phyloP scores from a whole-genome alignment of 2,888 invertebrate species.

The Hypomecis punctinalis region DNA sequence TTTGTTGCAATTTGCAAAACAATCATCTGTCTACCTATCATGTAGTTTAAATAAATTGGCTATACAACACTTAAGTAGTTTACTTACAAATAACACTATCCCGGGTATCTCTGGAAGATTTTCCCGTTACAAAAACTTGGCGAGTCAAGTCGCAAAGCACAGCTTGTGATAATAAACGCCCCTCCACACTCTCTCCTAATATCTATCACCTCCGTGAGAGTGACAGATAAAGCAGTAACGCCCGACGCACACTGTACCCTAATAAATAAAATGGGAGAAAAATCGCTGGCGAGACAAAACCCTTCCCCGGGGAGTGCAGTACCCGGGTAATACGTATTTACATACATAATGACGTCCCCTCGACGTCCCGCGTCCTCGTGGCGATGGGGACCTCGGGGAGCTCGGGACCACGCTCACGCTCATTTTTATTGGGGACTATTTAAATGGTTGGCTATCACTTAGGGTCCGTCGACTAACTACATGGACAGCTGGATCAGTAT shows the following conservation, averaged over 20 bases:
- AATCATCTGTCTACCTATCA: too few species aligned
- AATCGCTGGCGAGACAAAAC: slow-evolving; percentile 58
- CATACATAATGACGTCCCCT: slow-evolving; percentile 60
- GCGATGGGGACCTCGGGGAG: slow-evolving; percentile 41
- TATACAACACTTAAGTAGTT: too few species aligned
- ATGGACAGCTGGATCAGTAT: too few species aligned
- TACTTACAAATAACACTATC: too few species aligned
- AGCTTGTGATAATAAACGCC: not conserved
- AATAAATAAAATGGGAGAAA: slow-evolving; percentile 65
- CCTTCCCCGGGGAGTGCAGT: slow-evolving; percentile 54
- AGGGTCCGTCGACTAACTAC: too few species aligned
- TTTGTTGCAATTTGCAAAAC: too few species aligned
- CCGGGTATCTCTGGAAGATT: too few species aligned
- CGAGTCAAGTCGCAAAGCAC: too few species aligned
- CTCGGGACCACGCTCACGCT: slow-evolving; percentile 41
- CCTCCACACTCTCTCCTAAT: slow-evolving; percentile 1
- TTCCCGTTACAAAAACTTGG: too few species aligned
- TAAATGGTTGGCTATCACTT: too few species aligned
- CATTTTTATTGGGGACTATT: slow-evolving; percentile 36
- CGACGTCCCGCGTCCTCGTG: slow-evolving; percentile 29
- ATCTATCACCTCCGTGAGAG: slow-evolving; percentile 32
- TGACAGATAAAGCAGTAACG: slow-evolving; percentile 39
- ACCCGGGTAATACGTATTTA: slow-evolving; percentile 56
- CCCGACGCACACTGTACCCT: slow-evolving; percentile 48
- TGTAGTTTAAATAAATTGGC: too few species aligned